Percentiles rank a stretch among this genome's conserved stretches.
Evolutionary conservation across 2,888 invertebrate genomes (phyloP).

Genomic region (Scaptomyza parva): DNA sequence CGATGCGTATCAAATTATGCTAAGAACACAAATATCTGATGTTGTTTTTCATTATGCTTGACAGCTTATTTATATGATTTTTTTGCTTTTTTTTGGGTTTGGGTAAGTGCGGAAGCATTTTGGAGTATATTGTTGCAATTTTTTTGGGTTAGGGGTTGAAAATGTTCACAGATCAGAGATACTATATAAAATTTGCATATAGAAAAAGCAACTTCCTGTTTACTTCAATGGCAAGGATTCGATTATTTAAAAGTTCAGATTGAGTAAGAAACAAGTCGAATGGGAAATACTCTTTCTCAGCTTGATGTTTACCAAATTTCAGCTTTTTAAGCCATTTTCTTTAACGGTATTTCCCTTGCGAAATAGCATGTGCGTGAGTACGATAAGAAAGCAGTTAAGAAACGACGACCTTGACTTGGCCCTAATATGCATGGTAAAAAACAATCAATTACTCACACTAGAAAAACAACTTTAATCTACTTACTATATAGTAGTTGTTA

Average conservation of each 20-base stretch:
- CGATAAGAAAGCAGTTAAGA: constrained; percentile 36
- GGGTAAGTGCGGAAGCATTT: constrained; percentile 26
- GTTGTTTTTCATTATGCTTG: constrained; percentile 18
- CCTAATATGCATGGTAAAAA: constrained; percentile 16
- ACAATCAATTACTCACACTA: constrained; percentile 62
- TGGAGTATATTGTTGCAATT: constrained; percentile 20
- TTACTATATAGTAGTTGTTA: not conserved
- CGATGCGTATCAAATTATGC: constrained; percentile 70
- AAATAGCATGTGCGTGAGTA: constrained; percentile 17
- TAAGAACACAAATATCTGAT: constrained; percentile 28
- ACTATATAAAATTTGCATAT: constrained; percentile 43
- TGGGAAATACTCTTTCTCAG: not conserved
- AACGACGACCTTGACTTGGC: constrained; percentile 58
- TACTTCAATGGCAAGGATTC: constrained; percentile 21
- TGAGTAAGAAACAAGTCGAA: not conserved
- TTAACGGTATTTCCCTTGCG: not conserved
- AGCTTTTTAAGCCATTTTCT: too few species aligned
- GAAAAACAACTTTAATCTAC: not conserved
- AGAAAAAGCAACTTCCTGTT: constrained; percentile 28
- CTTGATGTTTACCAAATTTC: too few species aligned
- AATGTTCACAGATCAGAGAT: not conserved
- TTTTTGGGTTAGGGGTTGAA: constrained; percentile 46
- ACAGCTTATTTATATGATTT: constrained; percentile 14
- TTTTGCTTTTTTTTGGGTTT: not conserved
- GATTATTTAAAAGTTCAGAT: not conserved